A percentile compares a stretch with the other conserved stretches of the same genome.
Conservation (phyloP, 2,797 vertebrate genomes). For the Acestrorhynchus altus region DNA sequence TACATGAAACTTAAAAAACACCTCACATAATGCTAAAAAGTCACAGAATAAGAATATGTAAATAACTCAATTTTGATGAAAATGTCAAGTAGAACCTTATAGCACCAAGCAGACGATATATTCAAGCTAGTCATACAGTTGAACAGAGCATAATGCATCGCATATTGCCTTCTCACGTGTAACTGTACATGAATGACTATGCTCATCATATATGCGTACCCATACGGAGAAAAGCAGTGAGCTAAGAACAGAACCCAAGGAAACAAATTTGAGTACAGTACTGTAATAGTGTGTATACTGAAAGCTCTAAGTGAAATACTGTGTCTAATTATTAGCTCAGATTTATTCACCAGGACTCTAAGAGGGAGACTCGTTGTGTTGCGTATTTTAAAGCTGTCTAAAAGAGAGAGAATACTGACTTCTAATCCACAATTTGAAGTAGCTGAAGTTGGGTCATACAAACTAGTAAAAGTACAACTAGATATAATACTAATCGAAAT, state of each 20-base stretch:
- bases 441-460: constrained; percentile 21
- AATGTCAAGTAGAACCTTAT: too few relatives aligned
- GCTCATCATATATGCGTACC: constrained; percentile 13
- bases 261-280: neutral
- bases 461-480: constrained; percentile 7
- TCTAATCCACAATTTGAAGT: constrained; percentile 6
- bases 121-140: neutral
- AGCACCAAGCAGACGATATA: too few relatives aligned
- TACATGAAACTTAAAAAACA: too few relatives aligned
- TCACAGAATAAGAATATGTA: too few relatives aligned
- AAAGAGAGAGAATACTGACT: constrained; percentile 1
- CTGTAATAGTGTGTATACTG: constrained; percentile 13
- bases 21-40: too few relatives aligned
- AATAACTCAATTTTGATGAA: too few relatives aligned
- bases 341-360: constrained; percentile 40
- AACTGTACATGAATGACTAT: constrained; percentile 2
- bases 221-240: constrained; percentile 26
- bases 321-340: constrained; percentile 12
- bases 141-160: neutral
- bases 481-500: constrained; percentile 7
- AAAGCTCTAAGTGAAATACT: constrained; percentile 16
- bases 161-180: constrained; percentile 10
- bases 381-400: constrained; percentile 5
- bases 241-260: constrained; percentile 9
- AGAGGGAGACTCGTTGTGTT: neutral